Evolutionary conservation across 2,888 invertebrate genomes (phyloP).

Genomic region (Liodrosophila aerea): DNA sequence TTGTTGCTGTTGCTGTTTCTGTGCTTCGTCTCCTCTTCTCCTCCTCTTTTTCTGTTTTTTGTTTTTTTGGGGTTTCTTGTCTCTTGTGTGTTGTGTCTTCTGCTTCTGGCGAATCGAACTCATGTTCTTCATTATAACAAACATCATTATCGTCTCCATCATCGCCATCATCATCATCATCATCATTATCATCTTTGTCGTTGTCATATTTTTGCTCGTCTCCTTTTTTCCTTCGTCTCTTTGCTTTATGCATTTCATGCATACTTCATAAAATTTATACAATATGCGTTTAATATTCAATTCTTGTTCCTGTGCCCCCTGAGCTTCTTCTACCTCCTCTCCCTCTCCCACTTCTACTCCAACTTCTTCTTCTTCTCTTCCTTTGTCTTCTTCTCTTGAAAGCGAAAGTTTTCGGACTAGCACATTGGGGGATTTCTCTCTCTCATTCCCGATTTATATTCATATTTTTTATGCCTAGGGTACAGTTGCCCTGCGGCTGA

Average conservation of each 20-base stretch:
- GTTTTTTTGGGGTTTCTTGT: not conserved
- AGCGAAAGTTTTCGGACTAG: slow-evolving; percentile 48
- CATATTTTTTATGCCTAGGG: slow-evolving; percentile 10
- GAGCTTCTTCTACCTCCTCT: not conserved
- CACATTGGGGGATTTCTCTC: no score
- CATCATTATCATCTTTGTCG: slow-evolving; percentile 38
- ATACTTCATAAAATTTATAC: slow-evolving; percentile 58
- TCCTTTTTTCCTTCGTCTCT: slow-evolving; percentile 22
- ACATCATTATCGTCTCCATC: slow-evolving; percentile 37
- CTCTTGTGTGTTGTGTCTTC: slow-evolving; percentile 13
- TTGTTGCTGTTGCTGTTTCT: slow-evolving; percentile 6
- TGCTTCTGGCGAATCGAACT: slow-evolving; percentile 61
- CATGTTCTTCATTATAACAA: slow-evolving; percentile 73
- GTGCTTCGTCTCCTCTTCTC: no score
- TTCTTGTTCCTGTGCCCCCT: slow-evolving; percentile 55
- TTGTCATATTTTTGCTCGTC: slow-evolving; percentile 39
- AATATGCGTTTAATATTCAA: slow-evolving; percentile 68
- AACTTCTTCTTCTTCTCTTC: slow-evolving; percentile 5
- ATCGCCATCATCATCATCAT: slow-evolving; percentile 34
- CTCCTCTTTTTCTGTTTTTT: slow-evolving; percentile 10
- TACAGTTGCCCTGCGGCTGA: slow-evolving; percentile 48
- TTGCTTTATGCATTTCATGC: slow-evolving; percentile 71
- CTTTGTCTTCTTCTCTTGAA: slow-evolving; percentile 12
- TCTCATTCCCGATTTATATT: slow-evolving; percentile 2
- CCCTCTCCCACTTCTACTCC: not conserved